Evolutionary conservation across 2,888 invertebrate species (phyloP).

Genomic region (Ametastegia equiseti): DNA sequence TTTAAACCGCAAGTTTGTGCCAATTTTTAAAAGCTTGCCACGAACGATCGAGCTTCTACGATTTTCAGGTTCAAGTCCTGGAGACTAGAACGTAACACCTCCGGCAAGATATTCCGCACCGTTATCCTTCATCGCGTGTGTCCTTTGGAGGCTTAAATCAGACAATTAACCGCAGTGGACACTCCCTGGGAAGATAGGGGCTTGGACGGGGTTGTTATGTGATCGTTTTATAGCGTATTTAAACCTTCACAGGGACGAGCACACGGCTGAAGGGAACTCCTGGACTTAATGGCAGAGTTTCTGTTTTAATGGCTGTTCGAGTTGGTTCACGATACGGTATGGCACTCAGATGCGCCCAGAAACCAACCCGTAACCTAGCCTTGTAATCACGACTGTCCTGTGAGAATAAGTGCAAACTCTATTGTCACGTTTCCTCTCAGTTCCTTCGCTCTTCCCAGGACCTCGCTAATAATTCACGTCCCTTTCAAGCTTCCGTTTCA

Average conservation of each 20-base stretch:
- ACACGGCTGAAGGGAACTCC: constrained; percentile 42
- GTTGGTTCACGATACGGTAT: constrained; percentile 48
- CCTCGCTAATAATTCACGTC: not conserved
- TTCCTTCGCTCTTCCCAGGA: not conserved
- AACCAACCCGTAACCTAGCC: constrained; percentile 43
- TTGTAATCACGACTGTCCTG: constrained; percentile 39
- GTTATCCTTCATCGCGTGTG: constrained; percentile 26
- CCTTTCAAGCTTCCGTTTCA: not conserved
- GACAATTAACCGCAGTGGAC: constrained; percentile 51
- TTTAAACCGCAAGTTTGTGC: no score
- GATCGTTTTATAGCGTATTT: constrained; percentile 52
- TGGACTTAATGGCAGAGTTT: constrained; percentile 58
- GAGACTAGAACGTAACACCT: not conserved
- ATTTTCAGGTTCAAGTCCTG: no score
- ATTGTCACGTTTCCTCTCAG: constrained; percentile 3
- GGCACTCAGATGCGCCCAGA: constrained; percentile 43
- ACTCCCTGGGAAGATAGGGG: constrained; percentile 47
- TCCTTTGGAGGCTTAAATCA: constrained; percentile 45
- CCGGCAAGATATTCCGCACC: not conserved
- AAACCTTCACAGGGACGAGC: constrained; percentile 44
- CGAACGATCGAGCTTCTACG: no score
- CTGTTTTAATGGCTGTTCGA: constrained; percentile 58
- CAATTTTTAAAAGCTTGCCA: not conserved
- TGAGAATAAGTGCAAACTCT: constrained; percentile 5
- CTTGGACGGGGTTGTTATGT: constrained; percentile 48